Evolutionary conservation across 2,113 vertebrate genomes (phyloP).

Genomic region (Amblyornis subalaris): DNA sequence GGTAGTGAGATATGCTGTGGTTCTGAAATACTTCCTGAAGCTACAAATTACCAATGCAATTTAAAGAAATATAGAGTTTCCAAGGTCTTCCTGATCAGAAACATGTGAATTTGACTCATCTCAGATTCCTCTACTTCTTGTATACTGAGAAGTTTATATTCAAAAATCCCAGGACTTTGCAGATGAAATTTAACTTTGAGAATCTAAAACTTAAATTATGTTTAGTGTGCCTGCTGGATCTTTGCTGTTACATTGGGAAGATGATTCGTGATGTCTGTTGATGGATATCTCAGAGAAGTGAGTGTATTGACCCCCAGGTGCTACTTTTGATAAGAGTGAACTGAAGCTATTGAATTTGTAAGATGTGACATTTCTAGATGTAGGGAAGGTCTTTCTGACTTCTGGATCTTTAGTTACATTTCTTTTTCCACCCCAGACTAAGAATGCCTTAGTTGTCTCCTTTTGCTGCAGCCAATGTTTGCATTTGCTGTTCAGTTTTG

Average conservation of each 20-base stretch:
- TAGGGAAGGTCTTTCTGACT: not conserved
- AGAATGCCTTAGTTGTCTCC: not conserved
- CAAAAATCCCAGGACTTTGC: not conserved
- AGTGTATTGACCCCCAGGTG: not conserved
- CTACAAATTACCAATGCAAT: conserved; percentile 60
- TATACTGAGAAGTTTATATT: not conserved
- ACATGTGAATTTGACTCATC: not conserved
- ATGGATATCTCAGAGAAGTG: not conserved
- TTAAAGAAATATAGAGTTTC: conserved; percentile 27
- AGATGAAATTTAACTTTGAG: not conserved
- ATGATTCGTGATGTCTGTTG: not conserved
- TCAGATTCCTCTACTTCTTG: not conserved
- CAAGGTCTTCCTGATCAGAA: not conserved
- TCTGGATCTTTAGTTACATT: not conserved
- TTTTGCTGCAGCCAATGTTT: not conserved
- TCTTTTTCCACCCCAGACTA: not conserved
- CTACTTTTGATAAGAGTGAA: not conserved
- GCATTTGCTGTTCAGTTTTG: not conserved
- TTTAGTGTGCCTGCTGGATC: not conserved
- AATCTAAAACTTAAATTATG: not conserved
- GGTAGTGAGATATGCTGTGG: not conserved
- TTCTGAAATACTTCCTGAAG: not conserved
- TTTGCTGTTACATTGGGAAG: not conserved
- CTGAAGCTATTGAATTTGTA: not conserved
- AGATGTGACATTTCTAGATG: not conserved